Conservation (phyloP, 2,888 invertebrate genomes). For the Amphipoea lucens region DNA sequence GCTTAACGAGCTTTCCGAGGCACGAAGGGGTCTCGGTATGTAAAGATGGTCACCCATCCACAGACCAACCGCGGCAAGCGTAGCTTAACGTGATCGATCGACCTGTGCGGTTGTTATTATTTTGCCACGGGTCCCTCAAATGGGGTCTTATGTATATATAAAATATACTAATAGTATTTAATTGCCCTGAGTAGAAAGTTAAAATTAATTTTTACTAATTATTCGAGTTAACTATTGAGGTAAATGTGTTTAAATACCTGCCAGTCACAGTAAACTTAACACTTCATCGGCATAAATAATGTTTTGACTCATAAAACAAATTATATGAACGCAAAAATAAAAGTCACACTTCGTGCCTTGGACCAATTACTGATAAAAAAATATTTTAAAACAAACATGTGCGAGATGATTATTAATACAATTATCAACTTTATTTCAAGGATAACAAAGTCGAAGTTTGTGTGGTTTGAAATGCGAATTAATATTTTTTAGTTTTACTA, state of each 20-base stretch:
- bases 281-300: constrained; percentile 51
- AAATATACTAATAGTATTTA: background rate
- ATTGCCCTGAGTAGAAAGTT: background rate
- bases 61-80: too few relatives aligned
- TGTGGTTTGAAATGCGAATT: background rate
- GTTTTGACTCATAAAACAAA: constrained; percentile 63
- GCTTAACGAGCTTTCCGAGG: too few relatives aligned
- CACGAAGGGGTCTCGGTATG: too few relatives aligned
- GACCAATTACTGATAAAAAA: constrained; percentile 68
- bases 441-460: constrained; percentile 14
- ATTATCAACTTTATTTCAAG: constrained; percentile 12
- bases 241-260: constrained; percentile 25
- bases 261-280: constrained; percentile 36
- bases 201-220: constrained; percentile 7
- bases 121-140: too few relatives aligned
- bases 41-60: too few relatives aligned
- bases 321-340: constrained; percentile 57
- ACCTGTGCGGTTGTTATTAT: too few relatives aligned
- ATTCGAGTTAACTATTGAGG: constrained; percentile 20
- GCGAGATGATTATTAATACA: background rate
- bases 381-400: constrained; percentile 43
- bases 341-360: constrained; percentile 62
- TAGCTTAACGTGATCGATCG: too few relatives aligned
- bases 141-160: background rate
- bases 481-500: constrained; percentile 59